Base-by-base conservation (phyloP, 2,797 vertebrate genomes). In the Intellagama lesueurii region DNA sequence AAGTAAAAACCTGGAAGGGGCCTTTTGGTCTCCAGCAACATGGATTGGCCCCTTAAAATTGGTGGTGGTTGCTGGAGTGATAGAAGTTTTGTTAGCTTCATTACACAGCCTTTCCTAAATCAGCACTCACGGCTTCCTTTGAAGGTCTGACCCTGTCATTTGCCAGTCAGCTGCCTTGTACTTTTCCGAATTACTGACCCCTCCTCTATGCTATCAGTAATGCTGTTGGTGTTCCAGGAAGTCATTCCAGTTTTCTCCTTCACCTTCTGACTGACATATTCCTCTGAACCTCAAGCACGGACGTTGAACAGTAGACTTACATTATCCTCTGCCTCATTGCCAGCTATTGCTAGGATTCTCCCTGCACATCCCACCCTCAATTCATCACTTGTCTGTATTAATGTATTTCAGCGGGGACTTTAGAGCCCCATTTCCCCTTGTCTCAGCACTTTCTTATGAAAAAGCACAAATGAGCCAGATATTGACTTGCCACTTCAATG, bases 401-500 rank as follows among this genome's bases (percentile, higher is more conserved):
- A 81, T 89, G 32, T 76, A 81, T 82, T 86, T 76, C 56, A 86
- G 70, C 9, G 66, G 47, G 44, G 26, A 75, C 44, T 75, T 75
- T 82, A 44, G 79, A 64, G 28, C 32, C 60, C 64, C 7, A 52
- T 87, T 90, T 83, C n/a, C 30, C 28, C 80, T 86, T 77, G 72
- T 77, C 79, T 70, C 89, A 90, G 89, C 79, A 90, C 28, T 90
- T 90, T 77, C 80, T 83, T n/a, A 32, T 60, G 64, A 19, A 47
- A 85, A 81, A 49, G 69, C 70, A 81, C 52, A 69, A 35, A 14
- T 44, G 89, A 90, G 80, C 89, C 85, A 82, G 79, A 56, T 90
- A 90, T 87, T 87, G 89, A 90, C 79, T 77, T 70, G 72, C 66
- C 30, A 78, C 85, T 69, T 90, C 89, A 90, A 77, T 40, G 35